Conservation (phyloP, 2,797 vertebrate genomes). For the Enteromius mattozi region DNA sequence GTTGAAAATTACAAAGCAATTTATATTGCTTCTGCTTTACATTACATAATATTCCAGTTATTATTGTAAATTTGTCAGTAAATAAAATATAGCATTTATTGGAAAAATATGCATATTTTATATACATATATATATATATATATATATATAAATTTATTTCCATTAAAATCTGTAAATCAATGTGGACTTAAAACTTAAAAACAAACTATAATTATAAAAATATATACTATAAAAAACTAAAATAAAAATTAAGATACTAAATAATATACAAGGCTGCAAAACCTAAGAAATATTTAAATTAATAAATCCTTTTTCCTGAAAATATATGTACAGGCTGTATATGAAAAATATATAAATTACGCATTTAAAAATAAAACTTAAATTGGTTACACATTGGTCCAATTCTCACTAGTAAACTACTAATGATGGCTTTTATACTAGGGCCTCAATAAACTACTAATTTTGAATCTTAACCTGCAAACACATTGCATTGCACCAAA, state of each 20-base stretch:
- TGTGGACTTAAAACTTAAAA: not conserved
- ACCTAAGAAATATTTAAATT: not conserved
- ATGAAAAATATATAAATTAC: not conserved
- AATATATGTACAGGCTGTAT: not conserved
- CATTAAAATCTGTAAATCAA: not conserved
- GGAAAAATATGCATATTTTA: not conserved
- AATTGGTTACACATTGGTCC: no score
- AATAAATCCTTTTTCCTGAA: not conserved
- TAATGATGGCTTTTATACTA: no score
- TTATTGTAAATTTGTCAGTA: not conserved
- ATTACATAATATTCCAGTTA: not conserved
- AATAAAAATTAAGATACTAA: not conserved
- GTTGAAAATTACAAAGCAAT: not conserved
- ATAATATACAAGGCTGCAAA: not conserved
- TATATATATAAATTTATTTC: no score
- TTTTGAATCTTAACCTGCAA: not conserved
- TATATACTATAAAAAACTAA: not conserved
- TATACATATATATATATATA: no score
- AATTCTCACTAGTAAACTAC: no score
- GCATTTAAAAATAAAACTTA: not conserved
- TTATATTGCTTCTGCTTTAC: not conserved
- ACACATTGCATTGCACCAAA: not conserved
- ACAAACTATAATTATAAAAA: no score
- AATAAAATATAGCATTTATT: not conserved
- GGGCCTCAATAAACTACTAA: no score